Percentiles rank a stretch among this genome's conserved stretches.
Conservation (phyloP, 2,113 vertebrate species). For the Crotalus helleri region DNA sequence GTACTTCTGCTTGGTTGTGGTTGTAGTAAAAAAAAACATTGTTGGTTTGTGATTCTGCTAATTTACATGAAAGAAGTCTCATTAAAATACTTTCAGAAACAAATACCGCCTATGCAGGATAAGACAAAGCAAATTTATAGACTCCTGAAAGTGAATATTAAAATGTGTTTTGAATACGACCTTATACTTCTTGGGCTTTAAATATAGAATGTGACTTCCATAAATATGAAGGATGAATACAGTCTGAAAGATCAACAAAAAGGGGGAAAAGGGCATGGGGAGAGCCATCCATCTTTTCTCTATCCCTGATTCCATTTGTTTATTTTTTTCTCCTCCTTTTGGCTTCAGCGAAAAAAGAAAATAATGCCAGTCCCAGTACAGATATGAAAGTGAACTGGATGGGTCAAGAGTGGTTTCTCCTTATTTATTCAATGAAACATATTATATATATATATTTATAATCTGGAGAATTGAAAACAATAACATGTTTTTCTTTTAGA, state of each 20-base stretch:
- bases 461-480: background rate
- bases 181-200: conserved; percentile 19
- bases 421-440: background rate
- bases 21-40: background rate
- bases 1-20: background rate
- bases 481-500: background rate
- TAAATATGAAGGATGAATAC: background rate
- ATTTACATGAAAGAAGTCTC: conserved; percentile 29
- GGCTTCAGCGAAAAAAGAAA: background rate
- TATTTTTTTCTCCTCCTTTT: background rate
- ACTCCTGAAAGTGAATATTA: conserved; percentile 24
- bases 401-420: background rate
- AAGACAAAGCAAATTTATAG: conserved; percentile 12
- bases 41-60: background rate
- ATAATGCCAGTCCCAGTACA: background rate
- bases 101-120: background rate
- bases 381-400: background rate
- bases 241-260: conserved; percentile 20
- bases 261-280: background rate
- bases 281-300: background rate
- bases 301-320: background rate
- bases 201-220: conserved; percentile 13
- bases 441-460: background rate
- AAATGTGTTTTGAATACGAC: conserved; percentile 29
- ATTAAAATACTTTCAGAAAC: conserved; percentile 22